Evolutionary conservation across 2,797 vertebrate genomes (phyloP).

Genomic region (Balearica regulorum): DNA sequence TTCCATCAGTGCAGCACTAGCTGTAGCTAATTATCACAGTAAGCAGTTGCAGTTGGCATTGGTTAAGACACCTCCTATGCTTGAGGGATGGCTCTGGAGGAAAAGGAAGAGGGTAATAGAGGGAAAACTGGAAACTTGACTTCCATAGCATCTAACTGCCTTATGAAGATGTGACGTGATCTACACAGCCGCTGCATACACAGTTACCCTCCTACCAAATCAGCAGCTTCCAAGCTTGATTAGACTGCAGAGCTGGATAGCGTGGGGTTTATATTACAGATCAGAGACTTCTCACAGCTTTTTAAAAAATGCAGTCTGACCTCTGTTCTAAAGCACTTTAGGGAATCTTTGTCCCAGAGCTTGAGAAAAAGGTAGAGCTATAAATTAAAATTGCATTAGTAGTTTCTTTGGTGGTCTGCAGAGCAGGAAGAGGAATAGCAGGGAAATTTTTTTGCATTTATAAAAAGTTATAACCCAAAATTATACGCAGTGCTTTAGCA

Average conservation of each 20-base stretch:
- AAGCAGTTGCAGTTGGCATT: not conserved
- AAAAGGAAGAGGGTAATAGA: not conserved
- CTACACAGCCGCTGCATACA: not conserved
- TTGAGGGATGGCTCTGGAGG: not conserved
- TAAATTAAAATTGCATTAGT: constrained; percentile 42
- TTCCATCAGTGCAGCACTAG: not conserved
- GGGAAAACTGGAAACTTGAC: not conserved
- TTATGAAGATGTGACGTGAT: not conserved
- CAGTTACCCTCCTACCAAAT: not conserved
- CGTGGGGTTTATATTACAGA: not conserved
- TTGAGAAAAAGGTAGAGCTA: constrained; percentile 12
- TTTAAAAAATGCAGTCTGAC: constrained; percentile 3
- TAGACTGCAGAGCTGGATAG: not conserved
- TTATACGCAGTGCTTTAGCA: not conserved
- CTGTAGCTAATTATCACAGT: not conserved
- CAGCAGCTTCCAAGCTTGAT: not conserved
- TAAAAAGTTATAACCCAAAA: not conserved
- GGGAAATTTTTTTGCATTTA: not conserved
- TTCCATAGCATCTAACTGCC: not conserved
- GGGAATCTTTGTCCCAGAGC: constrained; percentile 43
- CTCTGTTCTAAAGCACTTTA: constrained; percentile 39
- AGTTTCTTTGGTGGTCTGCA: not conserved
- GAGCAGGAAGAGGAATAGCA: not conserved
- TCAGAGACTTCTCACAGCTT: not conserved
- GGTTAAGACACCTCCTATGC: not conserved